These are phyloP conservation scores for Bhutanitis thaidina DNA, from an alignment of 2,888 invertebrate species.

Conservation along the genomic window DNA sequence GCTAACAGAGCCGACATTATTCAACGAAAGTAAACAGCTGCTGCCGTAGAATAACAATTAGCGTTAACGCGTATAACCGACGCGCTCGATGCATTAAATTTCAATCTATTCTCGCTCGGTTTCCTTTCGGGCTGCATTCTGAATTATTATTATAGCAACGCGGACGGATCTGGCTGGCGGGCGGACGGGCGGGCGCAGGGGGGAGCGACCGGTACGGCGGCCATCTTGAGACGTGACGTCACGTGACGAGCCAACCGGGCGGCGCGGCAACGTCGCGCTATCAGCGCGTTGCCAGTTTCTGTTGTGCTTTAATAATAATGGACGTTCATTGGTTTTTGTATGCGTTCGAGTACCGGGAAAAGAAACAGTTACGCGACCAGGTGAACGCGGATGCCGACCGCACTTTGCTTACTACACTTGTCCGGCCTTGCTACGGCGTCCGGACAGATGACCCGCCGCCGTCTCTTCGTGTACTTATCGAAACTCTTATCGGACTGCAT, in stretches of 20 bases:
- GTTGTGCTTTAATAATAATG: slow-evolving; percentile 70
- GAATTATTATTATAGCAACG: slow-evolving; percentile 71
- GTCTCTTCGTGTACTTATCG: neutral
- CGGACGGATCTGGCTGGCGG: slow-evolving; percentile 70
- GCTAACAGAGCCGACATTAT: slow-evolving; percentile 50
- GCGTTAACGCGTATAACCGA: slow-evolving; percentile 53
- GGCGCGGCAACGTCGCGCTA: slow-evolving; percentile 69
- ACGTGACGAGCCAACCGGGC: slow-evolving; percentile 77
- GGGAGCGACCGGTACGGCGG: slow-evolving; percentile 70
- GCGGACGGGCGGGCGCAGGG: slow-evolving; percentile 44
- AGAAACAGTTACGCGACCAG: slow-evolving; percentile 74
- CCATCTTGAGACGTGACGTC: slow-evolving; percentile 81
- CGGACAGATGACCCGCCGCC: neutral
- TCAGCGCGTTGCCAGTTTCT: slow-evolving; percentile 61
- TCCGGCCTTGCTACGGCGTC: slow-evolving; percentile 18
- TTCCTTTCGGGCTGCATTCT: slow-evolving; percentile 74
- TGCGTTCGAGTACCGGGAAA: slow-evolving; percentile 56
- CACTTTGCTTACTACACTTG: slow-evolving; percentile 25
- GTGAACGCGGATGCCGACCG: slow-evolving; percentile 48
- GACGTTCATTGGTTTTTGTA: slow-evolving; percentile 66
- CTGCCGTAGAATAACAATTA: slow-evolving; percentile 73
- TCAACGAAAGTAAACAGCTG: slow-evolving; percentile 76
- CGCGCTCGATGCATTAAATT: slow-evolving; percentile 70
- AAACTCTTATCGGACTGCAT: neutral
- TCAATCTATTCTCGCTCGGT: slow-evolving; percentile 73